phyloP scores from a whole-genome alignment of 2,888 invertebrate species.

The Idaea dimidiata region DNA sequence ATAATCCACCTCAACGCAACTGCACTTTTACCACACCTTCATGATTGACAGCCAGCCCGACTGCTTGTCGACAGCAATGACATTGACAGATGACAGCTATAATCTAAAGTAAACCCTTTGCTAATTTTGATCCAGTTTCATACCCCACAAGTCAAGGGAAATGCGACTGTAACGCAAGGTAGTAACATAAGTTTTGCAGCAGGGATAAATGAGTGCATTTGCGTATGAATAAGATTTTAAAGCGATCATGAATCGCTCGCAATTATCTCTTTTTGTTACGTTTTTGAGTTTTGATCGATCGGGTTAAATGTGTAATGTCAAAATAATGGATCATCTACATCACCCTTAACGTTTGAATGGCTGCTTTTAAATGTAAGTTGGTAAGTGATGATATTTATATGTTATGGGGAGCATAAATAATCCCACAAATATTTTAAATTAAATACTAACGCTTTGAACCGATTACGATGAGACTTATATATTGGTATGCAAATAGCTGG shows the following conservation, averaged over 20 bases:
- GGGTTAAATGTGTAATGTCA: conserved; percentile 22
- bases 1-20: not conserved
- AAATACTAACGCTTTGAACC: too few species aligned
- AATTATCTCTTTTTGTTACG: conserved; percentile 23
- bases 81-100: conserved; percentile 19
- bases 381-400: conserved; percentile 11
- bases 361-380: not conserved
- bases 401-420: conserved; percentile 2
- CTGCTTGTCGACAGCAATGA: conserved; percentile 5
- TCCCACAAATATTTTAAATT: not conserved
- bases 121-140: conserved; percentile 20
- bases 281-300: conserved; percentile 21
- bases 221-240: conserved; percentile 16
- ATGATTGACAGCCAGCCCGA: not conserved
- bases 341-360: conserved; percentile 9
- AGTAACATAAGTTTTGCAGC: not conserved
- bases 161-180: not conserved
- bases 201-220: conserved; percentile 8
- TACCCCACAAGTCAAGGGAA: not conserved
- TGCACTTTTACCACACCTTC: not conserved
- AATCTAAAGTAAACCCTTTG: conserved; percentile 4
- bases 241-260: conserved; percentile 13
- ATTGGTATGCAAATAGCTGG: too few species aligned
- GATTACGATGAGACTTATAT: too few species aligned
- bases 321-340: conserved; percentile 18